Evolutionary conservation across 2,113 vertebrate genomes (phyloP).

Genomic region (Ranitomeya imitator): DNA sequence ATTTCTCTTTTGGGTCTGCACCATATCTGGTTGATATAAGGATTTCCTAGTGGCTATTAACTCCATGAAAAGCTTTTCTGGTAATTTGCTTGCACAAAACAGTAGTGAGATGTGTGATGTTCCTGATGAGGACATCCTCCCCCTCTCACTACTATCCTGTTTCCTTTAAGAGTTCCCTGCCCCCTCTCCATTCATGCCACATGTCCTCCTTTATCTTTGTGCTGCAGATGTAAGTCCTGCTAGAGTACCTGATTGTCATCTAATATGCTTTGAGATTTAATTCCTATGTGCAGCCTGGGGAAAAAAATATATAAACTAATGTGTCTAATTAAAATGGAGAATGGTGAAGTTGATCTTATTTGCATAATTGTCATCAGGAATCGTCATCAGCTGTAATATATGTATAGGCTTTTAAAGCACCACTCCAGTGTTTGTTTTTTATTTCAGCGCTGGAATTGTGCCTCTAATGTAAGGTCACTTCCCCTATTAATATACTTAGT

Average conservation of each 20-base stretch:
- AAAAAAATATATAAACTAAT: background rate
- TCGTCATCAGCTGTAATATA: too few species aligned
- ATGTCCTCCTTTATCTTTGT: background rate
- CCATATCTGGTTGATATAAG: background rate
- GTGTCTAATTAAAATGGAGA: too few species aligned
- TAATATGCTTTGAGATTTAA: background rate
- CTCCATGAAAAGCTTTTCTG: background rate
- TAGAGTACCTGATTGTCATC: background rate
- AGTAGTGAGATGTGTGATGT: background rate
- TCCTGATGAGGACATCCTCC: background rate
- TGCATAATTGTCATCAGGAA: too few species aligned
- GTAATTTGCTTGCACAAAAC: background rate
- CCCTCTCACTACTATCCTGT: background rate
- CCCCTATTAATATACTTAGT: too few species aligned
- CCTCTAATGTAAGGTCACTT: too few species aligned
- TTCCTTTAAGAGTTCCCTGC: conserved; percentile 20
- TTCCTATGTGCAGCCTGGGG: background rate
- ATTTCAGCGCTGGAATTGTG: too few species aligned
- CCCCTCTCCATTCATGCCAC: background rate
- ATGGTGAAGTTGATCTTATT: too few species aligned
- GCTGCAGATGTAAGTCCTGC: background rate
- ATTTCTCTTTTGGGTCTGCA: background rate
- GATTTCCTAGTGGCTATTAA: background rate
- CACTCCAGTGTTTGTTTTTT: too few species aligned
- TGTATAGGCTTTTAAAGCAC: too few species aligned